Evolutionary conservation across 1,140 invertebrate genomes (phyloP).

Genomic region (Calliopsis andreniformis): DNA sequence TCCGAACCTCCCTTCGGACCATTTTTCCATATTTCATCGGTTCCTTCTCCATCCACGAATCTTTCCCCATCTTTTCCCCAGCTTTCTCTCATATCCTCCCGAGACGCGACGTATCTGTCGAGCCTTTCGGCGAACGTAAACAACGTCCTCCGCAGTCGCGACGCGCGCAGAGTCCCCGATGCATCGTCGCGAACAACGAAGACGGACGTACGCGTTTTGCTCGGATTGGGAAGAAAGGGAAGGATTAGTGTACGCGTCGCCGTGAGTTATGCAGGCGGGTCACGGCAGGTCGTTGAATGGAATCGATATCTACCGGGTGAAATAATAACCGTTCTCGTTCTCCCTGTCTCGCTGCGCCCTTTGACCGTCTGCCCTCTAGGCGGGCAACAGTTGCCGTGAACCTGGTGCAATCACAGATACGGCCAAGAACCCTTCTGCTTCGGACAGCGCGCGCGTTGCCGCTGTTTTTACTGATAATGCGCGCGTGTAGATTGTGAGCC

Average conservation of each 20-base stretch:
- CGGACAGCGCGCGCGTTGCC: not conserved
- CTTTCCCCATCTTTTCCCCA: not conserved
- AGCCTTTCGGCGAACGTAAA: slow-evolving; percentile 13
- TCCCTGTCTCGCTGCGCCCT: not conserved
- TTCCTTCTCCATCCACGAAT: slow-evolving; percentile 1
- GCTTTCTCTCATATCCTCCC: not conserved
- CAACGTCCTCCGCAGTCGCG: no score
- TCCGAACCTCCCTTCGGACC: no score
- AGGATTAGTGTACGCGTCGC: slow-evolving; percentile 48
- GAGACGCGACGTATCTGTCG: slow-evolving; percentile 28
- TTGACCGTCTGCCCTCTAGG: not conserved
- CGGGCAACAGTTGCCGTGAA: slow-evolving; percentile 8
- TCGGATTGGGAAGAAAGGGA: slow-evolving; percentile 20
- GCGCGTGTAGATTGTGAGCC: slow-evolving; percentile 2
- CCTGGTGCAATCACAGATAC: not conserved
- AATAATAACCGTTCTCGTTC: slow-evolving; percentile 66
- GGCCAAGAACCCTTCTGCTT: not conserved
- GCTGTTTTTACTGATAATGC: slow-evolving; percentile 20
- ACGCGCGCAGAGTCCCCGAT: not conserved
- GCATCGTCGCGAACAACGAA: not conserved
- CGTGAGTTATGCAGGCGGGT: slow-evolving; percentile 67
- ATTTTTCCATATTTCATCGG: slow-evolving; percentile 23
- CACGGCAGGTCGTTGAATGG: slow-evolving; percentile 68
- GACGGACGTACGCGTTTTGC: slow-evolving; percentile 17
- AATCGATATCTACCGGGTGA: slow-evolving; percentile 69